Base-by-base conservation (phyloP, 2,797 vertebrate species). In the Ciconia nigra region DNA sequence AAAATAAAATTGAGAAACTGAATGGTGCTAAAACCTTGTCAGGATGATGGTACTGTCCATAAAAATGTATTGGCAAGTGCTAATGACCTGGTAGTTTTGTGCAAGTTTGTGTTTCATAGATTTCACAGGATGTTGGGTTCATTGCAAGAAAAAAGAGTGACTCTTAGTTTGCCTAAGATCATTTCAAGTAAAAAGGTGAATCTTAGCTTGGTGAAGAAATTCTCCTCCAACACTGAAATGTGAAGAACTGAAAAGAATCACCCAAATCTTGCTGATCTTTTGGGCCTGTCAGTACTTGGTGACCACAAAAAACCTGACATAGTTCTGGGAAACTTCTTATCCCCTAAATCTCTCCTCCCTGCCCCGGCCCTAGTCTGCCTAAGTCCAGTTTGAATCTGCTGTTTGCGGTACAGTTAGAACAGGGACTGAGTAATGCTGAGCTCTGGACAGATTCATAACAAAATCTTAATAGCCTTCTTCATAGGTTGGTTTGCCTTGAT, bases 301-400 rank as follows among this genome's bases (percentile, higher is more conserved):
- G 66, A 63, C 54, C 15, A 24, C 19, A 70, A 39, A 77, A 90
- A 47, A 8, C 9, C 14, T 63, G 18, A 15, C 6, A 7, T 10
- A 6, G 12, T 52, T 72, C n/a, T 54, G 33, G 25, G 35, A 77
- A 52, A 37, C 5, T 41, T 35, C 22, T 59, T 65, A 19, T 4
- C 6, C 7, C 2, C 67, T 19, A 47, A 25, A 13, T 42, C 1
- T 39, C 37, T 39, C 37, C 37, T 39, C 37, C 37, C 37, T 10
- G 37, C 37, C 37, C 37, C 37, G 37, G 37, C 37, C 37, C 37
- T 39, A 39, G 0, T 61, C 7, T 83, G 22, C 46, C 9, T 1
- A 8, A 29, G 35, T 54, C 29, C 0, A 0, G 8, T 31, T 49
- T 73, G 49, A 49, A 15, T 72, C 5, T 59, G 31, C 26, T 1